Percentiles rank a stretch among this genome's conserved stretches.
phyloP scores from a whole-genome alignment of 2,888 invertebrate genomes.

The Cactoblastis cactorum region DNA sequence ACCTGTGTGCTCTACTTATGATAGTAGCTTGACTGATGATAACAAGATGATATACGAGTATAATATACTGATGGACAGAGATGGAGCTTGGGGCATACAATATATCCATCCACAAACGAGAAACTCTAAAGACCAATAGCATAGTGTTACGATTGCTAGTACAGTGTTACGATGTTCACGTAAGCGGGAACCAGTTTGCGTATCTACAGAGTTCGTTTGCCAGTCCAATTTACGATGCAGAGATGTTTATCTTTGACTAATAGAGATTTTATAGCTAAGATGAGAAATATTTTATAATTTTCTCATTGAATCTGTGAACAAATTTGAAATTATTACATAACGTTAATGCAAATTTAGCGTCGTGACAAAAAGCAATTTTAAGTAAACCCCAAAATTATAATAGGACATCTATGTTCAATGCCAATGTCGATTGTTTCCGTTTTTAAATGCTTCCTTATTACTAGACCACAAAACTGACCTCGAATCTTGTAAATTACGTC shows the following conservation, averaged over 20 bases:
- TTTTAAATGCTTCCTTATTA: conserved; percentile 22
- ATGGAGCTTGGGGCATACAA: conserved; percentile 42
- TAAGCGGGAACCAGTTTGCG: conserved; percentile 26
- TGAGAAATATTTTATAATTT: conserved; percentile 1
- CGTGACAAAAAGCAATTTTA: neutral
- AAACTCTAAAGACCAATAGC: conserved; percentile 35
- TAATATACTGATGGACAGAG: conserved; percentile 8
- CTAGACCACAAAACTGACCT: conserved; percentile 23
- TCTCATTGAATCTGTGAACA: neutral
- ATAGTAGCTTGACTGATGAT: neutral
- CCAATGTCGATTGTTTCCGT: conserved; percentile 19
- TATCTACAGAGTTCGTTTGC: conserved; percentile 15
- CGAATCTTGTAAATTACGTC: neutral
- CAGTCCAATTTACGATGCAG: conserved; percentile 16
- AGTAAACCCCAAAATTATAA: conserved; percentile 1
- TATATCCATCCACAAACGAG: conserved; percentile 30
- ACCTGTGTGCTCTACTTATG: no score
- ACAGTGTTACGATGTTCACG: conserved; percentile 28
- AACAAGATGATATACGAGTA: neutral
- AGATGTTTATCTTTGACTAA: conserved; percentile 8
- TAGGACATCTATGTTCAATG: conserved; percentile 14
- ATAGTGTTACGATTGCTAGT: conserved; percentile 24
- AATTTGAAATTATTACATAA: neutral
- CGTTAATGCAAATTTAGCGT: neutral
- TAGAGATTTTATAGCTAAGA: conserved; percentile 7